Evolutionary conservation across 2,888 invertebrate species (phyloP).

Genomic region (Catonia carolina): DNA sequence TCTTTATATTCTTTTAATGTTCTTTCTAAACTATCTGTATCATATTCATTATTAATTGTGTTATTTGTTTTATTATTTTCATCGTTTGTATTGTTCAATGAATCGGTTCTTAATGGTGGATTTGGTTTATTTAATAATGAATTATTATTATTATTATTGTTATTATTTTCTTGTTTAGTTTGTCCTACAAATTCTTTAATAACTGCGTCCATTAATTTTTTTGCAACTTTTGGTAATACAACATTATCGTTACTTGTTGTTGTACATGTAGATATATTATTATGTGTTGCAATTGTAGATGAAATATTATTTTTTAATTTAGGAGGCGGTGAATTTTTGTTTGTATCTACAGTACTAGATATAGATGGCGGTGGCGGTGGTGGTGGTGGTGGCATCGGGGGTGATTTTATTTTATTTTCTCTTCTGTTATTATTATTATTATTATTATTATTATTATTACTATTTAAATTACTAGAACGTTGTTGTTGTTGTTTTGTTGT

Average conservation of each 20-base stretch:
- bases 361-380: conserved; percentile 23
- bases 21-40: conserved; percentile 67
- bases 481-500: too few relatives aligned
- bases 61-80: conserved; percentile 9
- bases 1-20: conserved; percentile 40
- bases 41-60: conserved; percentile 50
- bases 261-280: conserved; percentile 1
- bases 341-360: conserved; percentile 17
- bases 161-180: conserved; percentile 18
- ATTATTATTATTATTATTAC: too few relatives aligned
- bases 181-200: conserved; percentile 42
- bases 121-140: conserved; percentile 17
- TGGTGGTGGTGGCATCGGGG: conserved; percentile 9
- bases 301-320: background rate
- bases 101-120: conserved; percentile 18
- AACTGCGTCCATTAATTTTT: conserved; percentile 45
- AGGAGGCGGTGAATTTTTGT: background rate
- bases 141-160: conserved; percentile 7
- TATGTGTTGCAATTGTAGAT: too few relatives aligned
- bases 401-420: background rate
- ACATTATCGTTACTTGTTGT: too few relatives aligned
- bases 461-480: too few relatives aligned
- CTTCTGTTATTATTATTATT: too few relatives aligned
- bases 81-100: conserved; percentile 17
- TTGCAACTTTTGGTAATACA: conserved; percentile 35